phyloP scores from a whole-genome alignment of 2,888 invertebrate genomes.

The Elaeidobius kamerunicus region DNA sequence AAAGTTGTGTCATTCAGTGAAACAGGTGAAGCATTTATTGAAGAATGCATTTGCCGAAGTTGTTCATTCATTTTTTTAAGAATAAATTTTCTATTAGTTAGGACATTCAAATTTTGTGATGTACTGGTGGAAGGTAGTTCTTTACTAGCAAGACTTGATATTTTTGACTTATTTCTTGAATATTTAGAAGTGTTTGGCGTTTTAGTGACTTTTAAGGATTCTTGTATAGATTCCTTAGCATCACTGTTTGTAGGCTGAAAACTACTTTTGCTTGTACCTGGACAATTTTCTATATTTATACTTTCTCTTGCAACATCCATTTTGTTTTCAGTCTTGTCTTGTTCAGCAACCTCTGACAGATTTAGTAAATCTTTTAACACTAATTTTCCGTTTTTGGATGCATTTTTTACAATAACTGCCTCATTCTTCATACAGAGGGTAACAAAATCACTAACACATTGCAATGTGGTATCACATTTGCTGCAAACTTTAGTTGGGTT shows the following conservation, averaged over 20 bases:
- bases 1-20: conserved; percentile 11
- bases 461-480: not conserved
- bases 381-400: conserved; percentile 1
- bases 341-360: no score
- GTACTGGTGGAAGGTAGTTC: not conserved
- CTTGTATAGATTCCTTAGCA: not conserved
- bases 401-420: not conserved
- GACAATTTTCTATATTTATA: conserved; percentile 1
- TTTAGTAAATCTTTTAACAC: not conserved
- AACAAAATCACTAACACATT: conserved; percentile 9
- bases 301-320: not conserved
- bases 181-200: conserved; percentile 7
- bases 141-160: not conserved
- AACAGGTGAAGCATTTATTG: conserved; percentile 3
- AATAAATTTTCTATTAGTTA: not conserved
- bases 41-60: not conserved
- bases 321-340: not conserved
- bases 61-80: conserved; percentile 1
- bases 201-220: not conserved
- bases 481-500: conserved; percentile 13
- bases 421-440: conserved; percentile 3
- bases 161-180: not conserved
- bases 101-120: not conserved
- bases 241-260: not conserved
- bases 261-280: not conserved